Conservation (phyloP, 1,140 invertebrate species). For the Tetramorium alpestre region DNA sequence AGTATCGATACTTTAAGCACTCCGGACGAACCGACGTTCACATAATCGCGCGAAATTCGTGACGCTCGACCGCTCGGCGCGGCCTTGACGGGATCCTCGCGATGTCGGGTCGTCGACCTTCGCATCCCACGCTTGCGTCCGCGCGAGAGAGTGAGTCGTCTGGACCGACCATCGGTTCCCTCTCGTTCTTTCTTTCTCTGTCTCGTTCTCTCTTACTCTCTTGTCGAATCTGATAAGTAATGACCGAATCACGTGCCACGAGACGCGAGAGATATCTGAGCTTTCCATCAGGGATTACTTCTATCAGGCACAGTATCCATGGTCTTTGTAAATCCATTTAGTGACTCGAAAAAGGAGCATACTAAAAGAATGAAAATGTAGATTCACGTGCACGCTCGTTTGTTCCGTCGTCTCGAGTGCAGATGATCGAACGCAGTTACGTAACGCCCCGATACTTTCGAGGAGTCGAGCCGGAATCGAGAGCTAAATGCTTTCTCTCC, state of each 20-base stretch:
- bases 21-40: constrained; percentile 19
- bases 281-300: constrained; percentile 50
- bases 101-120: constrained; percentile 57
- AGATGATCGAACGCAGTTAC: constrained; percentile 52
- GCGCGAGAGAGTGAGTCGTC: constrained; percentile 9
- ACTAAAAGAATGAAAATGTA: constrained; percentile 32
- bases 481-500: constrained; percentile 72
- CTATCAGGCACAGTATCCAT: constrained; percentile 15
- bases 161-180: not conserved
- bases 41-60: constrained; percentile 62
- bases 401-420: not conserved
- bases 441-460: constrained; percentile 65
- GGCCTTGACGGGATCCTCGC: constrained; percentile 55
- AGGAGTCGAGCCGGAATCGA: constrained; percentile 25
- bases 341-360: constrained; percentile 6
- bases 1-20: constrained; percentile 41
- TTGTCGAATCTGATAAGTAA: constrained; percentile 63
- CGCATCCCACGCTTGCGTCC: constrained; percentile 6
- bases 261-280: constrained; percentile 38
- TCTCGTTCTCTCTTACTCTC: not conserved
- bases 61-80: constrained; percentile 56
- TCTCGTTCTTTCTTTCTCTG: not conserved
- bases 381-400: not conserved
- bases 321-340: constrained; percentile 39
- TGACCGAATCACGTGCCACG: constrained; percentile 61